Percentiles rank a stretch among this genome's conserved stretches.
Conservation (phyloP, 2,888 invertebrate genomes). For the Machimus rusticus region DNA sequence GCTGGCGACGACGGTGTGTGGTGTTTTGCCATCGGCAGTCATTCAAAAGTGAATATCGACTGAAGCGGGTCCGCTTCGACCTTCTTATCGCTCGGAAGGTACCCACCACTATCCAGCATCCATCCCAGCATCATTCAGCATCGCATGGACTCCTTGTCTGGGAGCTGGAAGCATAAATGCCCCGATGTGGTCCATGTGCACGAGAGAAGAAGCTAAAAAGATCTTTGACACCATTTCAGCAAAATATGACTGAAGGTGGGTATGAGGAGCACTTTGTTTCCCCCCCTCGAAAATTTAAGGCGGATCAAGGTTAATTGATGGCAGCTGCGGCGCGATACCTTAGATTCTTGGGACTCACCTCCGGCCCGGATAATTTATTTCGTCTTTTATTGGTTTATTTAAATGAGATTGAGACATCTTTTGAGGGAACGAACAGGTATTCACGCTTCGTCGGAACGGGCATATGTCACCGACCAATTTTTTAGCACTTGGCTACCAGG, state of each 20-base stretch:
- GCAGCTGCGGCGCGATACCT: neutral
- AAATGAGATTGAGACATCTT: constrained; percentile 36
- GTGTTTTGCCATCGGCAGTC: constrained; percentile 46
- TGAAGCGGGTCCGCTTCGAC: constrained; percentile 36
- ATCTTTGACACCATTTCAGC: constrained; percentile 40
- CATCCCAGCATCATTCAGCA: neutral
- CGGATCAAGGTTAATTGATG: constrained; percentile 23
- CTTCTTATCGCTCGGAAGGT: constrained; percentile 38
- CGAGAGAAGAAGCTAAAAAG: constrained; percentile 6
- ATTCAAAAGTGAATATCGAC: constrained; percentile 47
- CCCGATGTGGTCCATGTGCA: neutral
- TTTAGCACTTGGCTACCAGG: neutral
- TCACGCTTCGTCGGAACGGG: neutral
- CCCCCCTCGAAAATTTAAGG: constrained; percentile 6
- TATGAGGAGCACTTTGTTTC: neutral
- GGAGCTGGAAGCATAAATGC: neutral
- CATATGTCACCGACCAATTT: constrained; percentile 32
- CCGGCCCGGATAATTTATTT: constrained; percentile 24
- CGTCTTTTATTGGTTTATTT: constrained; percentile 26
- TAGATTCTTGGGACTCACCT: neutral
- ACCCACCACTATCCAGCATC: neutral
- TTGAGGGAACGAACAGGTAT: neutral
- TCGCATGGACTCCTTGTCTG: neutral
- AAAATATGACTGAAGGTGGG: constrained; percentile 36
- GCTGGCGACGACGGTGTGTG: constrained; percentile 45